Evolutionary conservation across 92 coral and sea anemone genomes (phyloP).

Genomic region (Hydrozoanthus gracilis): DNA sequence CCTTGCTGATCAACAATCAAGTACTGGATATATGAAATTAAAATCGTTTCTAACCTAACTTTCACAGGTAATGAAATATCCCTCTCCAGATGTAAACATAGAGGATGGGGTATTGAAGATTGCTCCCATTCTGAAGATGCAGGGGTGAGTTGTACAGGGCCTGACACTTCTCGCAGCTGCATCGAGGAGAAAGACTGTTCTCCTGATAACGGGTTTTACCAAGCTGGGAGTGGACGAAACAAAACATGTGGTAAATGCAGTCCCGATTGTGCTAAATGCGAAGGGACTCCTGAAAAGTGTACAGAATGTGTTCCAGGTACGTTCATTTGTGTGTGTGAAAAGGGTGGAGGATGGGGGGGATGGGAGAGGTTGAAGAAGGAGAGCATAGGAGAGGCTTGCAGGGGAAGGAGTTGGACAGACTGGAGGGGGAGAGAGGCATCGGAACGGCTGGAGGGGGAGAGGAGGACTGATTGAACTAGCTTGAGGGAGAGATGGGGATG

Average conservation of each 20-base stretch:
- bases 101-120: slow-evolving; percentile 81
- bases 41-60: too few species aligned
- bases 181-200: background rate
- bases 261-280: slow-evolving; percentile 68
- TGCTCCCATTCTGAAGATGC: slow-evolving; percentile 86
- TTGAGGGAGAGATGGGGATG: too few species aligned
- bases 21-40: too few species aligned
- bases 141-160: slow-evolving; percentile 83
- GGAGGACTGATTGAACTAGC: too few species aligned
- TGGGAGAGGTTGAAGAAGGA: too few species aligned
- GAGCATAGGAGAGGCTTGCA: too few species aligned
- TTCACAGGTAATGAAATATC: slow-evolving; percentile 68
- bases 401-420: too few species aligned
- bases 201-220: background rate
- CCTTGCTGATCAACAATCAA: too few species aligned
- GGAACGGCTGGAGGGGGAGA: too few species aligned
- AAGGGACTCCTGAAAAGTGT: slow-evolving; percentile 66
- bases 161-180: slow-evolving; percentile 84
- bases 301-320: slow-evolving; percentile 55
- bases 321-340: background rate
- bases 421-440: too few species aligned
- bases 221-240: background rate
- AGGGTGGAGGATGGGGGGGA: background rate
- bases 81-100: slow-evolving; percentile 62
- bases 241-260: slow-evolving; percentile 76